Conservation (phyloP, 2,113 vertebrate genomes). For the Globicephala melas region DNA sequence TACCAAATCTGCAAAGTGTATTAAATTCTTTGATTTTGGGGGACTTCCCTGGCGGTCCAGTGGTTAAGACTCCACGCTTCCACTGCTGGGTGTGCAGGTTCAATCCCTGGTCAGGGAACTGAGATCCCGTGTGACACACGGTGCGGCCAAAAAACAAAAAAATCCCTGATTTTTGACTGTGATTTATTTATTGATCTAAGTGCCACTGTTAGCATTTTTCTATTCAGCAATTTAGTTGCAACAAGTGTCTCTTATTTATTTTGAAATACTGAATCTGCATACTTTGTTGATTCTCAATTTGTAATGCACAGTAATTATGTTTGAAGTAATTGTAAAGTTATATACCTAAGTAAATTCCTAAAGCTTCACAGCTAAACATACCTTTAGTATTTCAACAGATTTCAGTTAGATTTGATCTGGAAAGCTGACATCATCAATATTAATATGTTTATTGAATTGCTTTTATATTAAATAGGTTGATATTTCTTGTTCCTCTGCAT, state of each 20-base stretch:
- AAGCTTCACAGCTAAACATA: not conserved
- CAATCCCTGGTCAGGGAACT: not conserved
- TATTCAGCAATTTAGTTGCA: not conserved
- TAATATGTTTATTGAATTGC: conserved; percentile 59
- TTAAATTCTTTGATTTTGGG: not conserved
- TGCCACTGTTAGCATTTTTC: not conserved
- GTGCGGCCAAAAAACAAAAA: not conserved
- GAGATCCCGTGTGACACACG: not conserved
- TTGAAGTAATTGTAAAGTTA: conserved; percentile 42
- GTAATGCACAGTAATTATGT: conserved; percentile 32
- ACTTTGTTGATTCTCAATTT: not conserved
- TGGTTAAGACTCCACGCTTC: not conserved
- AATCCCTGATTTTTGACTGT: not conserved
- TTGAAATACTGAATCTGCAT: conserved; percentile 15
- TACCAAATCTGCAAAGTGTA: not conserved
- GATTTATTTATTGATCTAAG: conserved; percentile 20
- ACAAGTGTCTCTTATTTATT: not conserved
- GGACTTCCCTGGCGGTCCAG: not conserved
- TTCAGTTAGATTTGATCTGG: conserved; percentile 63
- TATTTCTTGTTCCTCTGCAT: conserved; percentile 20
- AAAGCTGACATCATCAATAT: conserved; percentile 80
- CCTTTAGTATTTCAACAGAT: not conserved
- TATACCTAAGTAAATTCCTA: not conserved
- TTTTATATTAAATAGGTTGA: conserved; percentile 45
- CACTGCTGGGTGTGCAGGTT: not conserved